Evolutionary conservation across 2,888 invertebrate species (phyloP).

Genomic region (Erebia epiphron): DNA sequence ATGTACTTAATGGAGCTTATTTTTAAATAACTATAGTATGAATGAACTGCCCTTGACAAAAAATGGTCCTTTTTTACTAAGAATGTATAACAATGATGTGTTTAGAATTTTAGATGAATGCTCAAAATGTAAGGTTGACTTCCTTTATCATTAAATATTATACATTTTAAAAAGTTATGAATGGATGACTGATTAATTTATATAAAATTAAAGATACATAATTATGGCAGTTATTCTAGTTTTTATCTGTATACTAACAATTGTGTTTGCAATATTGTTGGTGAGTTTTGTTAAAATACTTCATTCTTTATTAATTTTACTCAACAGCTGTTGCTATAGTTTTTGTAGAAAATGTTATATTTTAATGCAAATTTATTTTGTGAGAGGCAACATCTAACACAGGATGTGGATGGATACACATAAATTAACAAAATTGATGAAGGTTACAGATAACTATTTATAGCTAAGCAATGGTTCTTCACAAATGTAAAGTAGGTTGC

Average conservation of each 20-base stretch:
- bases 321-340: neutral
- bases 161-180: neutral
- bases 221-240: constrained; percentile 30
- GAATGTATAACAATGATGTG: neutral
- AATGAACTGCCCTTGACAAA: neutral
- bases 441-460: constrained; percentile 41
- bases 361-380: neutral
- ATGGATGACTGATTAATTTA: constrained; percentile 22
- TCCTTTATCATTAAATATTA: neutral
- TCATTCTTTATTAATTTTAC: neutral
- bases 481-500: constrained; percentile 46
- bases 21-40: constrained; percentile 9
- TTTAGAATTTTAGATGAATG: neutral
- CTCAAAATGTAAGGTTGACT: neutral
- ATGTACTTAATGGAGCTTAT: constrained; percentile 48
- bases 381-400: constrained; percentile 16
- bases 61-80: constrained; percentile 5
- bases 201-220: constrained; percentile 12
- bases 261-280: neutral
- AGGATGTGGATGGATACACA: constrained; percentile 33
- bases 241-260: neutral
- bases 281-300: neutral
- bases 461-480: constrained; percentile 33
- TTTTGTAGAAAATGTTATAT: neutral
- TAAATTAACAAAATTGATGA: constrained; percentile 28